Evolutionary conservation across 2,888 invertebrate genomes (phyloP), one percentile per base, ranked within the genome.

Genomic region (Chalcosyrphus nemorum): DNA sequence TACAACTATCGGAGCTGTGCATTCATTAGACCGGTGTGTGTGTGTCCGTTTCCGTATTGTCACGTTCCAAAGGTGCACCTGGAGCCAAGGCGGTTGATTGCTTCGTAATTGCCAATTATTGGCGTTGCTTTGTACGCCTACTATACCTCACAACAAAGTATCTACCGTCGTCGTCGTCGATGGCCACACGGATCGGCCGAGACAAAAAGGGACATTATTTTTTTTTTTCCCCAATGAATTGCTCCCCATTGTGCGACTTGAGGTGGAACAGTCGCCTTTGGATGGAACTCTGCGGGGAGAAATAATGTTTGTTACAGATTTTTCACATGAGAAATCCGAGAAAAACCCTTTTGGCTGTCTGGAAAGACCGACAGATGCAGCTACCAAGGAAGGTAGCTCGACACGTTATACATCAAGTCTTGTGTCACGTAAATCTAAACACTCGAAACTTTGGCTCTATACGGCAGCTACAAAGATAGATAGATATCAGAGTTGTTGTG

Each of bases 61-160:
- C 86, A 81, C 84, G 86, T 72, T 68, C 65, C 61, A 11, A 43
- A n/a, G n/a, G 71, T 68, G 45, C 78, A 86, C 75, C 66, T 77
- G 81, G 74, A 75, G 78, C 56, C 54, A 65, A 54, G 47, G 78
- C 74, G 29, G 82, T 63, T 77, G 86, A 84, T 84, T 82, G 78
- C 81, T 82, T 76, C 82, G 86, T 88, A 88, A 88, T 88, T 88
- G 88, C 72, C 88, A 88, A 88, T 88, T 88, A 88, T 86, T 87
- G 86, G 74, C 80, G 70, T 75, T 65, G 74, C 75, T 80, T 71
- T 80, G 63, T 75, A 78, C 84, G 80, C 84, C 84, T 84, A 84
- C 84, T 72, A 35, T 24, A 32, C n/a, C n/a, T n/a, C n/a, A n/a
- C 70, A 70, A 66, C 35, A 65, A 57, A 66, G 41, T 59, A n/a